phyloP scores from a whole-genome alignment of 2,888 invertebrate species.

The Seira musarum region DNA sequence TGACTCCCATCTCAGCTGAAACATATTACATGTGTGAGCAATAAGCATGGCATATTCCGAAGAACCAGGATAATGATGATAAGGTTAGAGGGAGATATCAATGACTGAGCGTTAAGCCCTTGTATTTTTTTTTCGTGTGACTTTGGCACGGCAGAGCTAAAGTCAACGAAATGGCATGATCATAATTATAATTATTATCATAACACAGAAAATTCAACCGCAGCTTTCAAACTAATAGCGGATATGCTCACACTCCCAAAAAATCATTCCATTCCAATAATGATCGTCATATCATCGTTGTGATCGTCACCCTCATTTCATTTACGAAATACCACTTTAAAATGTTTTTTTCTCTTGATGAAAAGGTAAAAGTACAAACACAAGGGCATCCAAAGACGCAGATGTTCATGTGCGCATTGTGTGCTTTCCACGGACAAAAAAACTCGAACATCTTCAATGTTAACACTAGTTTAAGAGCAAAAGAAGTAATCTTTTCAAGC shows the following conservation, averaged over 20 bases:
- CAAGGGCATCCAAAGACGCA: constrained; percentile 57
- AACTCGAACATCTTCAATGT: too few species aligned
- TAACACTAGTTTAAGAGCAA: too few species aligned
- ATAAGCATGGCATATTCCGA: not conserved
- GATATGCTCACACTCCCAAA: constrained; percentile 13
- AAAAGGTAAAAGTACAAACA: constrained; percentile 57
- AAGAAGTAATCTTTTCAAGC: too few species aligned
- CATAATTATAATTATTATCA: not conserved
- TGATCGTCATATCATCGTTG: constrained; percentile 31
- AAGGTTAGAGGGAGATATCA: too few species aligned
- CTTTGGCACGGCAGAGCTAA: not conserved
- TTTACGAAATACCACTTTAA: constrained; percentile 21
- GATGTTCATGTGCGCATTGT: constrained; percentile 38
- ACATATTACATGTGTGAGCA: not conserved
- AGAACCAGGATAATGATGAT: not conserved
- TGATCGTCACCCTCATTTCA: constrained; percentile 13
- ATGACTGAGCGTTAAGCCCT: too few species aligned
- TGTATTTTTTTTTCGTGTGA: too few species aligned
- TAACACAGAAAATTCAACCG: not conserved
- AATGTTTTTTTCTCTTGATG: constrained; percentile 20
- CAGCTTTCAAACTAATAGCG: not conserved
- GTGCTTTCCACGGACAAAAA: not conserved
- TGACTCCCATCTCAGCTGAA: not conserved
- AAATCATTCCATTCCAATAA: constrained; percentile 40
- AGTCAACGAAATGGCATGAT: not conserved